These are phyloP conservation scores for Phymatocera aterrima DNA, from an alignment of 2,888 invertebrate genomes.

Conservation along the genomic window DNA sequence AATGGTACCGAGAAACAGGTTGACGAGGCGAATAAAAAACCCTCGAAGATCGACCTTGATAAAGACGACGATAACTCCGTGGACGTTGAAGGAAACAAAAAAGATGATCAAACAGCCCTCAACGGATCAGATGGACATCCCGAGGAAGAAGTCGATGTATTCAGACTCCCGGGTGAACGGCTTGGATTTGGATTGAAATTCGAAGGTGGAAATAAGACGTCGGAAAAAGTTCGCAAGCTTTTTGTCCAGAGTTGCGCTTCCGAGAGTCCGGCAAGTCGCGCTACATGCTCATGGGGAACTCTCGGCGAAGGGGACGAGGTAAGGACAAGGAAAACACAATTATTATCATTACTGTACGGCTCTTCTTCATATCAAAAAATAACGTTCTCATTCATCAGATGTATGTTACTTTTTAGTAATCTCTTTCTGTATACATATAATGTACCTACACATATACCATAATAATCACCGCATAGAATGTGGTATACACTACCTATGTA, in stretches of 20 bases:
- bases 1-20: constrained; percentile 67
- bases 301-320: constrained; percentile 91
- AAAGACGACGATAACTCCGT: constrained; percentile 28
- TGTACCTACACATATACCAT: too few relatives aligned
- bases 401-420: too few relatives aligned
- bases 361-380: not conserved
- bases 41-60: constrained; percentile 34
- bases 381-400: not conserved
- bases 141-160: constrained; percentile 87
- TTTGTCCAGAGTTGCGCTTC: constrained; percentile 93
- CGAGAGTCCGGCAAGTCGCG: constrained; percentile 92
- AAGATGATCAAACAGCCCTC: constrained; percentile 29
- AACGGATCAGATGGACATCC: constrained; percentile 68
- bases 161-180: constrained; percentile 91
- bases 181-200: constrained; percentile 94
- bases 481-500: not conserved
- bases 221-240: constrained; percentile 87
- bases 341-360: too few relatives aligned
- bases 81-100: not conserved
- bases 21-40: constrained; percentile 58
- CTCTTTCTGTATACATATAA: too few relatives aligned
- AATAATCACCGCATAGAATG: too few relatives aligned
- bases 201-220: constrained; percentile 91
- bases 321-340: constrained; percentile 3
- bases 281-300: constrained; percentile 88